These are phyloP conservation scores for Capricornis sumatraensis DNA, from an alignment of 2,113 vertebrate genomes.

Conservation along the genomic window DNA sequence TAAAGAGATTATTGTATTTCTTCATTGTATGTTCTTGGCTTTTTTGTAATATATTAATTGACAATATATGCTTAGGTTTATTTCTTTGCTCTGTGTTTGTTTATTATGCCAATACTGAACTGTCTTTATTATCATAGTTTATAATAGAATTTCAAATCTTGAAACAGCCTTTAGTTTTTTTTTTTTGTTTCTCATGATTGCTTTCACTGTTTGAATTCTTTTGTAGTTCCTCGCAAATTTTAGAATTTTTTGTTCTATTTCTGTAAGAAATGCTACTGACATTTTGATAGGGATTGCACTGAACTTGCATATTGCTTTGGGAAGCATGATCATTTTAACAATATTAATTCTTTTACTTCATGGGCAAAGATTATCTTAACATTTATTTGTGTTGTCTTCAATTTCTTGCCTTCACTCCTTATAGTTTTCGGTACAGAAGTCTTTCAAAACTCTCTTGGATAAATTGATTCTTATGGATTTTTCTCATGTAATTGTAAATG, in stretches of 20 bases:
- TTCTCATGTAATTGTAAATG: neutral
- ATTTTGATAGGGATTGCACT: neutral
- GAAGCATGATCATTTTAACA: neutral
- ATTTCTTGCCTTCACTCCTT: neutral
- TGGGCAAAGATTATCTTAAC: neutral
- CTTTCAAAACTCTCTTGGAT: neutral
- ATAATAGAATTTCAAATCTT: neutral
- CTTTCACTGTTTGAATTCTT: neutral
- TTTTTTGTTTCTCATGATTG: neutral
- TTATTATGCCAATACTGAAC: neutral
- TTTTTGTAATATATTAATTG: neutral
- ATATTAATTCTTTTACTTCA: neutral
- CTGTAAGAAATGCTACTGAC: neutral
- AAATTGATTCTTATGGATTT: neutral
- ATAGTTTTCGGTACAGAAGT: neutral
- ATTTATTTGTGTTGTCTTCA: neutral
- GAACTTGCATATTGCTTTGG: neutral
- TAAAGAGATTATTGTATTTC: neutral
- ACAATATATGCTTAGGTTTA: neutral
- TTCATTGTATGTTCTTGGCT: neutral
- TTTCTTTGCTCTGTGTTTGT: neutral
- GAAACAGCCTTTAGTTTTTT: neutral
- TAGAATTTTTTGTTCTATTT: neutral
- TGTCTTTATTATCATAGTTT: neutral
- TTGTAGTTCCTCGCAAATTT: neutral